phyloP scores from a whole-genome alignment of 2,113 vertebrate species.

The Riparia riparia region DNA sequence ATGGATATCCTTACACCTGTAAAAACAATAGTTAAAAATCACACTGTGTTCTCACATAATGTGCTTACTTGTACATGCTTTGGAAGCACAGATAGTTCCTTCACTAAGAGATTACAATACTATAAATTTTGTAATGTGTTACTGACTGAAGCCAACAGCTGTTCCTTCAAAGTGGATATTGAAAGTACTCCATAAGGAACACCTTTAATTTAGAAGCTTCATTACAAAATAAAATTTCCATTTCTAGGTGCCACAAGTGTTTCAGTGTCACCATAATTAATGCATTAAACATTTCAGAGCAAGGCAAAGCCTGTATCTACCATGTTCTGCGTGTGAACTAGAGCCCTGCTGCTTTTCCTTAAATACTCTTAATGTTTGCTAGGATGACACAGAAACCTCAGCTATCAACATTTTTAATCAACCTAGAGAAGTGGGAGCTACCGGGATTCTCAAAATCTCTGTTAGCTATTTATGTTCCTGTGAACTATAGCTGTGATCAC shows the following conservation, averaged over 20 bases:
- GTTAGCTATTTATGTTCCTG: neutral
- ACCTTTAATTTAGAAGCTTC: neutral
- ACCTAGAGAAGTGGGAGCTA: neutral
- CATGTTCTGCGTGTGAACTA: neutral
- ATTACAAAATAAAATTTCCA: neutral
- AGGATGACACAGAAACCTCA: neutral
- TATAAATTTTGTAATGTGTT: neutral
- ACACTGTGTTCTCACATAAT: neutral
- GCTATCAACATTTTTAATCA: neutral
- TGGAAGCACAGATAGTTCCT: neutral
- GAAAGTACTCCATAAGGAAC: neutral
- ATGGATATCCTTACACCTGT: neutral
- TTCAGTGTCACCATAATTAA: neutral
- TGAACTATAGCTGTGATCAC: neutral
- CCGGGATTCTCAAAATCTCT: neutral
- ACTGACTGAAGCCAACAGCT: neutral
- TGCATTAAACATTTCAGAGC: neutral
- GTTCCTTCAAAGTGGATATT: neutral
- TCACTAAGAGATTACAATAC: neutral
- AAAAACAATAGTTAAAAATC: neutral
- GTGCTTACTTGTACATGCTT: neutral
- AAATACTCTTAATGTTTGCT: neutral
- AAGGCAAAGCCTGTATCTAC: neutral
- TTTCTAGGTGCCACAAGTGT: neutral
- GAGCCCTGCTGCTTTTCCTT: neutral